phyloP scores from a whole-genome alignment of 2,888 invertebrate genomes.

The Prosopocoilus inquinatus region DNA sequence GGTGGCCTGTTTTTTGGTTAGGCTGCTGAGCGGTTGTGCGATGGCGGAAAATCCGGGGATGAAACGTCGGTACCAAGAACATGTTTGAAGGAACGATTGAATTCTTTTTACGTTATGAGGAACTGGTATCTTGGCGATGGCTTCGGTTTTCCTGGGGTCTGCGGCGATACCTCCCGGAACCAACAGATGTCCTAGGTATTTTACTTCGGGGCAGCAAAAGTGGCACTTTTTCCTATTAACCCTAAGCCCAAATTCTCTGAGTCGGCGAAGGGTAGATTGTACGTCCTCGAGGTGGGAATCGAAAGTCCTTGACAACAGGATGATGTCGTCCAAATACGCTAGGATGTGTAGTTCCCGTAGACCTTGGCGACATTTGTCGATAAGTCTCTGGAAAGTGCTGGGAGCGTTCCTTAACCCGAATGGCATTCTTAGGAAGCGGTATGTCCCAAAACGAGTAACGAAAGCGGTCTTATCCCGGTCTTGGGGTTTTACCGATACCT shows the following conservation, averaged over 20 bases:
- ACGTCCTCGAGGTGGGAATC: constrained; percentile 29
- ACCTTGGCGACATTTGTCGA: constrained; percentile 26
- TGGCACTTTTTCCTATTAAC: constrained; percentile 29
- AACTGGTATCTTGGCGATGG: constrained; percentile 12
- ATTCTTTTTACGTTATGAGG: constrained; percentile 20
- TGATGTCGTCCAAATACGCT: constrained; percentile 33
- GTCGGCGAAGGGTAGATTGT: constrained; percentile 18
- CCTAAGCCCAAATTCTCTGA: constrained; percentile 22
- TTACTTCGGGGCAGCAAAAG: constrained; percentile 22
- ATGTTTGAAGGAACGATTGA: constrained; percentile 20
- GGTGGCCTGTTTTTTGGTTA: no score
- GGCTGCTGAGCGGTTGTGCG: constrained; percentile 16
- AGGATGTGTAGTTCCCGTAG: constrained; percentile 24
- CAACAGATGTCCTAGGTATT: constrained; percentile 24
- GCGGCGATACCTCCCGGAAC: constrained; percentile 12
- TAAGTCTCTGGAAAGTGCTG: constrained; percentile 32
- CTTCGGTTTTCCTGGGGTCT: constrained; percentile 16
- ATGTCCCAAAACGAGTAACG: constrained; percentile 36
- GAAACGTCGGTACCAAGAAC: constrained; percentile 26
- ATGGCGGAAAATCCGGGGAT: constrained; percentile 21
- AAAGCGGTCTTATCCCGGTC: constrained; percentile 35
- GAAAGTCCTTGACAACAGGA: constrained; percentile 27
- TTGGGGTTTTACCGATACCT: constrained; percentile 37
- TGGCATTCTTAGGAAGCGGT: constrained; percentile 27
- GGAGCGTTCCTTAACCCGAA: constrained; percentile 32